phyloP scores from a whole-genome alignment of 2,797 vertebrate species.

The Rousettus madagascariensis region DNA sequence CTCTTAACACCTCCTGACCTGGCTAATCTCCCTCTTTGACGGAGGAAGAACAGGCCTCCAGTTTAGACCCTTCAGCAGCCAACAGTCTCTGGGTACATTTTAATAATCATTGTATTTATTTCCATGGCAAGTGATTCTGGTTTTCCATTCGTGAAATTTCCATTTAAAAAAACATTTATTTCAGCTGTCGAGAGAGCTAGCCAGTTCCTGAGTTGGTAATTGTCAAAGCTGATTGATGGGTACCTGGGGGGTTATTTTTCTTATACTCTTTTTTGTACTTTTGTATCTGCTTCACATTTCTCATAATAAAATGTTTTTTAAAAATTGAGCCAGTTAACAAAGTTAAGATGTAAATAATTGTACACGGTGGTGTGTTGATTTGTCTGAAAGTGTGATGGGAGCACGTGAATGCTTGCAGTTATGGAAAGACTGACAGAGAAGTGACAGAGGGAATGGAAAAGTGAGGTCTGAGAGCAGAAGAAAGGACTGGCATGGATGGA shows the following conservation, averaged over 20 bases:
- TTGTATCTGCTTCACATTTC: constrained; percentile 55
- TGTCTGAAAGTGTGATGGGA: neutral
- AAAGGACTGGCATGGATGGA: neutral
- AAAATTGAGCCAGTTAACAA: constrained; percentile 48
- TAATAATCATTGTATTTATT: constrained; percentile 69
- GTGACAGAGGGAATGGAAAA: neutral
- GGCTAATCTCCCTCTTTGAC: neutral
- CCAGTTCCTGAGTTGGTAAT: neutral
- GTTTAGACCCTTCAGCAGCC: neutral
- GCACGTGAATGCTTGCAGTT: neutral
- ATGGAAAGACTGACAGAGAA: neutral
- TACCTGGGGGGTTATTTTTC: neutral
- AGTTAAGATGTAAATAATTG: constrained; percentile 16
- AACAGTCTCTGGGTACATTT: constrained; percentile 21
- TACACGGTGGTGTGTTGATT: neutral
- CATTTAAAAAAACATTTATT: constrained; percentile 64
- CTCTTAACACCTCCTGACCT: neutral
- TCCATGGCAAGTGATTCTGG: constrained; percentile 71
- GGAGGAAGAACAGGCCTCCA: neutral
- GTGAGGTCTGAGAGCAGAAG: neutral
- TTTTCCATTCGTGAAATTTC: constrained; percentile 77
- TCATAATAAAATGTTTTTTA: constrained; percentile 61
- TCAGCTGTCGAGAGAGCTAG: constrained; percentile 43
- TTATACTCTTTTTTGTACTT: constrained; percentile 1
- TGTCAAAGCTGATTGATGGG: constrained; percentile 6